Evolutionary conservation across 2,113 vertebrate species (phyloP).

Genomic region (Ameiurus melas): DNA sequence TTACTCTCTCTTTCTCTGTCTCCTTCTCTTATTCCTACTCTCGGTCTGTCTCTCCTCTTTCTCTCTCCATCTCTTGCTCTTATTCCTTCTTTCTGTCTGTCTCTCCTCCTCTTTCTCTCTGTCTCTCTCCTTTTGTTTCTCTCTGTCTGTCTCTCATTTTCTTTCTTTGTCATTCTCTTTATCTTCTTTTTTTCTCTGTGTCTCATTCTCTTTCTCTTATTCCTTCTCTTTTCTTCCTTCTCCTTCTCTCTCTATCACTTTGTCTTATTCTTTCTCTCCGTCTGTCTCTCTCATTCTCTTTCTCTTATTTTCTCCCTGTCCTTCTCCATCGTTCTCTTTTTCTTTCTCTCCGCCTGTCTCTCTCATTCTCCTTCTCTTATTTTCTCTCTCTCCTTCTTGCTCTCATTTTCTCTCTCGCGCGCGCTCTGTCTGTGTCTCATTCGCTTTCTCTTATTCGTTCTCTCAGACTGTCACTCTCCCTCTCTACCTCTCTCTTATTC

Average conservation of each 20-base stretch:
- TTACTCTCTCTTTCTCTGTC: not conserved
- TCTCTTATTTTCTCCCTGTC: not conserved
- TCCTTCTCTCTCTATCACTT: not conserved
- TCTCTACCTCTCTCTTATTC: too few species aligned
- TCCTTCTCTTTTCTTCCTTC: not conserved
- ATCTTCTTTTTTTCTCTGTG: too few species aligned
- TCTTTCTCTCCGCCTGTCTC: not conserved
- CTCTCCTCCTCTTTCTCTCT: not conserved
- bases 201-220: too few species aligned
- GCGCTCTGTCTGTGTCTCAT: too few species aligned
- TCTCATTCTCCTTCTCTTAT: not conserved
- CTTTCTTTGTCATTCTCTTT: not conserved
- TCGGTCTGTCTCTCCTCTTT: too few species aligned
- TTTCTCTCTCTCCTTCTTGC: not conserved
- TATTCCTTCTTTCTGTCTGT: not conserved
- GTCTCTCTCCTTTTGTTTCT: not conserved
- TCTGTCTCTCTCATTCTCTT: not conserved
- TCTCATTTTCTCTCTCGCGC: too few species aligned
- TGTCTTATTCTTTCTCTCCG: not conserved
- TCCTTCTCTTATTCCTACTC: not conserved
- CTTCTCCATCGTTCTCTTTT: not conserved
- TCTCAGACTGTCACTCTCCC: too few species aligned
- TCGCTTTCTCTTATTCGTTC: too few species aligned
- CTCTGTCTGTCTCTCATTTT: too few species aligned
- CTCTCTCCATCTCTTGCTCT: not conserved